phyloP scores from a whole-genome alignment of 1,140 invertebrate species.

The Pteromalus puparum region DNA sequence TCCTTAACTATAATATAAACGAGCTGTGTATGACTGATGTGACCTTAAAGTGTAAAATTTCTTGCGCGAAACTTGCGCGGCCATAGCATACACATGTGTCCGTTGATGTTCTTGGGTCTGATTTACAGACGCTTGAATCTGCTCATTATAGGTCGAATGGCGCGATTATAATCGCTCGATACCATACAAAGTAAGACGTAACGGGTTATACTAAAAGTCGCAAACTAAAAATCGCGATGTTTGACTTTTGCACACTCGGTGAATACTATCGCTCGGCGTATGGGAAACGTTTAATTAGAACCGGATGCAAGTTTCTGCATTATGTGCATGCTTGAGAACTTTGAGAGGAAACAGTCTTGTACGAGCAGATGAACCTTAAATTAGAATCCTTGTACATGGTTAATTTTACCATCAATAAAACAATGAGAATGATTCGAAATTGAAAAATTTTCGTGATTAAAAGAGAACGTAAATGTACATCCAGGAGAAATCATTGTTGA shows the following conservation, averaged over 20 bases:
- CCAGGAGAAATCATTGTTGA: neutral
- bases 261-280: neutral
- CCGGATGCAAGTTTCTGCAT: neutral
- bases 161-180: conserved; percentile 2
- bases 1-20: neutral
- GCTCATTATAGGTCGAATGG: conserved; percentile 30
- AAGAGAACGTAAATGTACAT: too few species aligned
- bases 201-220: conserved; percentile 4
- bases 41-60: conserved; percentile 12
- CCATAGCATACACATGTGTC: neutral
- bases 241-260: neutral
- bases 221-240: neutral
- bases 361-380: too few species aligned
- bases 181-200: neutral
- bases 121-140: conserved; percentile 34
- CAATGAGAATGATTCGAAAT: too few species aligned
- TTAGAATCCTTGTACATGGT: too few species aligned
- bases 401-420: too few species aligned
- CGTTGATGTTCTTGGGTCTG: conserved; percentile 5
- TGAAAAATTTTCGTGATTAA: too few species aligned
- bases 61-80: neutral
- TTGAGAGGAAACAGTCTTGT: too few species aligned
- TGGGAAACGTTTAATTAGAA: neutral
- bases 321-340: too few species aligned
- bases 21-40: neutral